Base-by-base conservation (phyloP, 2,888 invertebrate genomes). In the Ptilodon capucinus region DNA sequence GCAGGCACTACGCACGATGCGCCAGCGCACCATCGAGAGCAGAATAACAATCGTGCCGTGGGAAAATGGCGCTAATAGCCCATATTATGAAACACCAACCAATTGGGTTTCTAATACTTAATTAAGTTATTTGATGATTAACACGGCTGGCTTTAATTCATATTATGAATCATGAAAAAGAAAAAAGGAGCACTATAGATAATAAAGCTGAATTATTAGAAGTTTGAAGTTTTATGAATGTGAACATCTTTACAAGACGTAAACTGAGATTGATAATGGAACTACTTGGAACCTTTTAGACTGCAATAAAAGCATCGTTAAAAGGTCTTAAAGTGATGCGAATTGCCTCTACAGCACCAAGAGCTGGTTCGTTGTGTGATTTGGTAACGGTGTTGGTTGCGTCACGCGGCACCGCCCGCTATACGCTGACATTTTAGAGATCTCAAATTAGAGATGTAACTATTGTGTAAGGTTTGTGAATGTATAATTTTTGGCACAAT, bases 21-120 rank as follows among this genome's bases (percentile, higher is more conserved):
- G 18, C 16, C 72, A 57, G 44, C 61, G 57, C 74, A 60, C 46
- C 63, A 60, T 76, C 76, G 68, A 73, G 68, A 70, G 70, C 76
- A 60, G 84, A 85, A 86, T 84, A 86, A 88, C 86, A 90, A 90
- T 86, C 71, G 74, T 71, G 72, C 75, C 88, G 87, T 90, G 89
- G 83, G 89, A 89, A 89, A 79, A 58, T 56, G 70, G 68, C 64
- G 66, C 69, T 77, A 79, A 84, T 76, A 77, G 72, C 69, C 68
- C 76, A 76, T 72, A 75, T 84, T 83, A 84, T 80, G 80, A 84
- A 85, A 83, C 78, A 62, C 68, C 73, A 72, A 76, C 74, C 38
- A 38, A 19, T 19, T 19, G n/a, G 6, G 19, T 38, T 38, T 40
- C 14, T 40, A 40, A 40, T 16, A 19, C 14, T n/a, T 4, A 25